Evolutionary conservation across 2,797 vertebrate genomes (phyloP).

Genomic region (Pseudomugil gertrudae): DNA sequence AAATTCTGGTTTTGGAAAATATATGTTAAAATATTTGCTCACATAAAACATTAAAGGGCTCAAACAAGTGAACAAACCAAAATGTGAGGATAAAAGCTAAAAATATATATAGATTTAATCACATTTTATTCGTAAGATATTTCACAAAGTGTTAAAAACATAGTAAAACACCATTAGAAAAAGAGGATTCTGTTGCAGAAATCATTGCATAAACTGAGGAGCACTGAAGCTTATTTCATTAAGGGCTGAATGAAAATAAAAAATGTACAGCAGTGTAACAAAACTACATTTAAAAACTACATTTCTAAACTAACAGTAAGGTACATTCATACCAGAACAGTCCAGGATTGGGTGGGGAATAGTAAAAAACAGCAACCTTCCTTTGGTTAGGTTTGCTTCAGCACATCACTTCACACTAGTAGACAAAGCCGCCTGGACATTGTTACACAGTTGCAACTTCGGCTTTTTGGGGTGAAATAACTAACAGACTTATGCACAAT

Average conservation of each 20-base stretch:
- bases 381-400: too few species aligned
- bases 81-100: too few species aligned
- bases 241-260: not conserved
- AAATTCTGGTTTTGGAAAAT: not conserved
- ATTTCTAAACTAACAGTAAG: not conserved
- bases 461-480: too few species aligned
- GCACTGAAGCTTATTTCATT: not conserved
- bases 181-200: not conserved
- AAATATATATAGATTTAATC: too few species aligned
- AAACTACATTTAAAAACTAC: not conserved
- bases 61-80: not conserved
- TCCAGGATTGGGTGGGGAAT: too few species aligned
- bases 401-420: too few species aligned
- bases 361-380: too few species aligned
- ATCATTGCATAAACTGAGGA: not conserved
- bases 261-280: not conserved
- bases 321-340: not conserved
- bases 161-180: not conserved
- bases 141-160: too few species aligned
- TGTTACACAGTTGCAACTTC: not conserved
- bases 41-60: not conserved
- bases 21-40: not conserved
- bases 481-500: too few species aligned
- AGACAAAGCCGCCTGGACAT: not conserved
- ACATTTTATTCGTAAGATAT: too few species aligned